Base-by-base conservation (phyloP, 2,888 invertebrate genomes). In the Gerris lacustris region DNA sequence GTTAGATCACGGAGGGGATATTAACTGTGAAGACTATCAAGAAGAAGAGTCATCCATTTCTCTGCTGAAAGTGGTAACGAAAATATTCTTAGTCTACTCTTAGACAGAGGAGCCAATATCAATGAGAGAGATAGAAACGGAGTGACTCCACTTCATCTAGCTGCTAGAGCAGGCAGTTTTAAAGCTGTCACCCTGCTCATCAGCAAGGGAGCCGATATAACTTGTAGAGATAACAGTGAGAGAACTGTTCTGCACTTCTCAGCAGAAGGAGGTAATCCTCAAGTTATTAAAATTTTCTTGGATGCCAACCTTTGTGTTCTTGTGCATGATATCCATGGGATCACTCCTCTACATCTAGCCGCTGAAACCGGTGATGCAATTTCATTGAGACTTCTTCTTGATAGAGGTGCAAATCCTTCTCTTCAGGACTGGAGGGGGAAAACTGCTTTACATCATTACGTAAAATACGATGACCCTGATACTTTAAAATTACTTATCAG, bases 11-110 rank as follows among this genome's bases (percentile, higher is more conserved):
- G 55, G 55, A 55, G 55, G 55, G 9, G 55, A 55, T 55, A 55
- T 55, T 55, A 55, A 15, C 55, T 11, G 55, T 55, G 55, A 55
- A 55, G 55, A 55, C 55, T 55, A 55, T 55, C 55, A 55, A 55
- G 55, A 11, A 55, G 55, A 55, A 55, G 15, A 55, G 55, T 55
- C 9, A 55, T 55, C 5, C 55, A 55, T 55, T 55, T 55, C 15
- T 55, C 55, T 55, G 55, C 55, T 11, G 55, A 55, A 5, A 55
- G 15, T 15, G 55, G 55, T 11, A 55, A 55, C 55, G 55, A 9
- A 55, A 55, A 55, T 15, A 55, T 55, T 11, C 9, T 55, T 55
- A 55, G 55, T 55, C 9, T 55, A 11, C 15, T 55, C 55, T 55
- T 55, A 55, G 55, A 55, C 15, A 9, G 15, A 11, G 55, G 55